Conservation (phyloP, 1,140 invertebrate genomes). For the Lasaia peninsularis region DNA sequence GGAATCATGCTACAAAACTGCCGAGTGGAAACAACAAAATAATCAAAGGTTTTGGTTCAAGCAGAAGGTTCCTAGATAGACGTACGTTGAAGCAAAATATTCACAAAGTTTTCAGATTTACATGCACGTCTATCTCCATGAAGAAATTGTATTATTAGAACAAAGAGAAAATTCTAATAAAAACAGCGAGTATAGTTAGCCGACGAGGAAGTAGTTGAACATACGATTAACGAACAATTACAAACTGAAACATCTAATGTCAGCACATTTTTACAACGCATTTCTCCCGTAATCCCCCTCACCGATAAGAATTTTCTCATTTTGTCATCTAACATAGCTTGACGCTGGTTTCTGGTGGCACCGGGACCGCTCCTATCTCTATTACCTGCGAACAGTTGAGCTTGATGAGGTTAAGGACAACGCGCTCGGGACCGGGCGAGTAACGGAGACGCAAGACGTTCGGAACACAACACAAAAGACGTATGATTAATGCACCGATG, state of each 20-base stretch:
- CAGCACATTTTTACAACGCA: constrained; percentile 67
- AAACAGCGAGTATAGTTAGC: constrained; percentile 57
- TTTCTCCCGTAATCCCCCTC: constrained; percentile 75
- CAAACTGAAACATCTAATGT: constrained; percentile 64
- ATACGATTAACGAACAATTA: constrained; percentile 50
- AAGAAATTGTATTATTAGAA: constrained; percentile 29
- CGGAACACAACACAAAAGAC: constrained; percentile 9
- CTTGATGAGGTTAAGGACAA: constrained; percentile 30
- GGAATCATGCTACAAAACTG: constrained; percentile 1
- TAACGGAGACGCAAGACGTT: constrained; percentile 33
- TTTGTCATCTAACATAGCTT: constrained; percentile 93
- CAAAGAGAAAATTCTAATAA: constrained; percentile 33
- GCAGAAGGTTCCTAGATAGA: constrained; percentile 26
- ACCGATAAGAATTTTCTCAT: constrained; percentile 97
- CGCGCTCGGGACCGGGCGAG: constrained; percentile 49
- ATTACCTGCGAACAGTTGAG: constrained; percentile 66
- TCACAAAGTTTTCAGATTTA: background rate
- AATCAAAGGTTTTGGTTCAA: constrained; percentile 43
- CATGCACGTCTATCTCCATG: constrained; percentile 30
- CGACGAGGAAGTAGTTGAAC: constrained; percentile 55
- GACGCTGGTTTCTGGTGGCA: constrained; percentile 83
- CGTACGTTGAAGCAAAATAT: background rate
- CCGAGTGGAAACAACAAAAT: background rate
- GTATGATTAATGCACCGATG: background rate
- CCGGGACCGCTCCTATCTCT: constrained; percentile 80